Conservation (phyloP, 2,888 invertebrate genomes). For the Hydriomena furcata region DNA sequence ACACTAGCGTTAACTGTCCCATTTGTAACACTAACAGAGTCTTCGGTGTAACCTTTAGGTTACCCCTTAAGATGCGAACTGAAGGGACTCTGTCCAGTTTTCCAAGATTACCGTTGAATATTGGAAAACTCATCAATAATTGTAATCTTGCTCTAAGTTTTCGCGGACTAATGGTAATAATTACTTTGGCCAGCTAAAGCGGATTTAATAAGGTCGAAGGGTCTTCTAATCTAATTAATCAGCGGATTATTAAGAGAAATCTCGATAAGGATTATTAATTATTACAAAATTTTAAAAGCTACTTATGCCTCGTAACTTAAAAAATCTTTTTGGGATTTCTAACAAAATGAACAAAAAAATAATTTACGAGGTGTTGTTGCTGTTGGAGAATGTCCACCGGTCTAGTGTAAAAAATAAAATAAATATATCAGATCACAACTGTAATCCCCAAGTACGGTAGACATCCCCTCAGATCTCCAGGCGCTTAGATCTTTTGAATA, state of each 20-base stretch:
- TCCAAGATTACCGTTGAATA: slow-evolving; percentile 60
- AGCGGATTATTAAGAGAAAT: slow-evolving; percentile 6
- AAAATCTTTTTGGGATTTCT: neutral
- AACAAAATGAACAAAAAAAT: neutral
- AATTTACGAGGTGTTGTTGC: too few species aligned
- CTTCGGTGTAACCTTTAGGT: slow-evolving; percentile 37
- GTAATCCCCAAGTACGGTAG: too few species aligned
- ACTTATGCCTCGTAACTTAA: too few species aligned
- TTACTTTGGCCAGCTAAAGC: slow-evolving; percentile 26
- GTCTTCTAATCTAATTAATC: slow-evolving; percentile 2
- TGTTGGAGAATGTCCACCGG: too few species aligned
- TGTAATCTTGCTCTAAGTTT: slow-evolving; percentile 37
- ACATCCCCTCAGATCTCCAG: too few species aligned
- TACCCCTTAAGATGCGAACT: slow-evolving; percentile 40
- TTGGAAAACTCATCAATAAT: slow-evolving; percentile 62
- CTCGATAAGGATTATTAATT: slow-evolving; percentile 1
- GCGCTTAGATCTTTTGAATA: too few species aligned
- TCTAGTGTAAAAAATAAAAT: too few species aligned
- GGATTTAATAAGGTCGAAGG: slow-evolving; percentile 13
- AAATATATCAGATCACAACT: too few species aligned
- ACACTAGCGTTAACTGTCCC: slow-evolving; percentile 17
- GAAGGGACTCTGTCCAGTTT: slow-evolving; percentile 50
- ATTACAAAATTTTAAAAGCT: neutral
- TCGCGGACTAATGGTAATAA: slow-evolving; percentile 29
- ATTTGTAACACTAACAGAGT: slow-evolving; percentile 31